Conservation (phyloP, 2,888 invertebrate species). For the Zygaena filipendulae region DNA sequence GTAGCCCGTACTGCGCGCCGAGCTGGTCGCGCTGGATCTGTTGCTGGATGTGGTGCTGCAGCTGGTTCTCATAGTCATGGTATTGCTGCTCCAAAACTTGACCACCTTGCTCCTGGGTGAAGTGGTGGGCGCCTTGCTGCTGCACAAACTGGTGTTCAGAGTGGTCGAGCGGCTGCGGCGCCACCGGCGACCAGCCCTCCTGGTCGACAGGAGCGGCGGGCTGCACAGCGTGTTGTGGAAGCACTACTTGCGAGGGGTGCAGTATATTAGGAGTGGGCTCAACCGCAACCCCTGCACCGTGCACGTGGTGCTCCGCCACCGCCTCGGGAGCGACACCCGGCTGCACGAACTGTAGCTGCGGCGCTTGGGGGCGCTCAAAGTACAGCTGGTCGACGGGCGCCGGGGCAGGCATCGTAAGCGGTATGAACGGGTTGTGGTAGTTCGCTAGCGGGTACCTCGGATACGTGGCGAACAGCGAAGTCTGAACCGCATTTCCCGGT, state of each 20-base stretch:
- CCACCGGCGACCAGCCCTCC: conserved; percentile 56
- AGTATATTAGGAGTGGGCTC: conserved; percentile 24
- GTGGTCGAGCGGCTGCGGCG: conserved; percentile 31
- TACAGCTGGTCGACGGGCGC: conserved; percentile 21
- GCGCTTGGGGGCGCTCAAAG: conserved; percentile 32
- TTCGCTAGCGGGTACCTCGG: conserved; percentile 50
- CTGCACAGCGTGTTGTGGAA: conserved; percentile 25
- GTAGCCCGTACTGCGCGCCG: conserved; percentile 29
- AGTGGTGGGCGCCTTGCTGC: conserved; percentile 32
- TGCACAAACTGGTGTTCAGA: conserved; percentile 26
- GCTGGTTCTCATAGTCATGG: conserved; percentile 41
- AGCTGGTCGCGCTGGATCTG: conserved; percentile 51
- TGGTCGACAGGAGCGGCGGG: conserved; percentile 32
- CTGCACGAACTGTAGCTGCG: conserved; percentile 30
- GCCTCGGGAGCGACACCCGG: conserved; percentile 24
- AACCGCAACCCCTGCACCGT: conserved; percentile 21
- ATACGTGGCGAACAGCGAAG: conserved; percentile 52
- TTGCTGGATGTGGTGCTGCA: conserved; percentile 50
- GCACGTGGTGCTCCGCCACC: conserved; percentile 28
- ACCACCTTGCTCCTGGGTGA: conserved; percentile 44
- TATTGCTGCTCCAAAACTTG: conserved; percentile 51
- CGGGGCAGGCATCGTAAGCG: conserved; percentile 17
- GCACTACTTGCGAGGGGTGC: conserved; percentile 21
- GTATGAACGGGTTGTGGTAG: conserved; percentile 33
- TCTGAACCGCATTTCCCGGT: conserved; percentile 53